Base-by-base conservation (phyloP, 2,113 vertebrate species). In the Platysteira castanea region DNA sequence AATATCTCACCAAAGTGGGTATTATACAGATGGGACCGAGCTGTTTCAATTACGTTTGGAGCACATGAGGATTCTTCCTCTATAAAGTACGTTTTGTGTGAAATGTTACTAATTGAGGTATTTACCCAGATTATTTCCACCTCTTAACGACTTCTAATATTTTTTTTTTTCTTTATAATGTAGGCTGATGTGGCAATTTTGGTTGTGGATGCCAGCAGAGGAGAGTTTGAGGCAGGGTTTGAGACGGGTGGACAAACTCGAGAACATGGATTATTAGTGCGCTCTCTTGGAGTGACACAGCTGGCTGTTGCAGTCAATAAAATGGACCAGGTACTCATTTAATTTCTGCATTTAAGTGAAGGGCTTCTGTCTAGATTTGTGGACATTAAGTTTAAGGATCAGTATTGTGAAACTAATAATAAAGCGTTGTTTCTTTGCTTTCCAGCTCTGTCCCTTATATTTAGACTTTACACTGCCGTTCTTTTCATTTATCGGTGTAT, bases 141-240 rank as follows among this genome's bases (percentile, higher is more conserved):
- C 7, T 91, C 41, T 56, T 87, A 87, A 76, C 20, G 10, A 37
- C 16, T 82, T 86, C 3, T 47, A 8, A n/a, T n/a, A 6, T 74
- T 79, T 6, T 22, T 61, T 8, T 41, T 24, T 26, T 23, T 9
- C 10, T 42, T 59, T 56, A 31, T 19, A 35, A 87, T 64, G 15
- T 94, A 99, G 99, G 99, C 99, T 5, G 99, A 99, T 79, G 99
- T 99, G 60, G 99, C 99, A 4, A 95, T 99, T 95, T 97, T 99
- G 60, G 99, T 99, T 94, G 99, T 99, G 80, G 99, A 99, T 74
- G 99, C 99, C 90, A 99, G 99, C 97, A 98, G 99, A 75, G 99
- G 99, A 65, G 99, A 99, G 96, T 99, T 99, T 93, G 99, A 99
- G 98, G 99, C 99, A 6, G 99, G 99, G 7, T 99, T 99, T 88